Percentiles rank a stretch among this genome's conserved stretches.
Conservation (phyloP, 2,797 vertebrate genomes). For the Fistularia commersonii region DNA sequence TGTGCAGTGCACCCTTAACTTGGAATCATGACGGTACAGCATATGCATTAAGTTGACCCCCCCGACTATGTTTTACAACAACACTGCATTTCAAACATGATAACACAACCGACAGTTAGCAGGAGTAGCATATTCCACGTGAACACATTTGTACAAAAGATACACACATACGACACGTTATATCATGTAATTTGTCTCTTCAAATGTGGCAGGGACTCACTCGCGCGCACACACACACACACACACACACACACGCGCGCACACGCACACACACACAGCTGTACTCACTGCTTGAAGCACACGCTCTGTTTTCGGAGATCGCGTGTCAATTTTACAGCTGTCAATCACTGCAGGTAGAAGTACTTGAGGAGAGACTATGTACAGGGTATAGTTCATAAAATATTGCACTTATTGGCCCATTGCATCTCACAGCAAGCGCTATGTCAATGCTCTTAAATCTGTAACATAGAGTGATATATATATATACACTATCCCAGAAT, state of each 20-base stretch:
- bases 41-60: slow-evolving; percentile 49
- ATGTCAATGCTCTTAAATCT: slow-evolving; percentile 86
- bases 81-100: slow-evolving; percentile 68
- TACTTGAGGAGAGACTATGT: slow-evolving; percentile 83
- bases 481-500: slow-evolving; percentile 63
- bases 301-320: slow-evolving; percentile 14
- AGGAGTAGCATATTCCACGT: slow-evolving; percentile 66
- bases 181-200: slow-evolving; percentile 52
- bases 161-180: slow-evolving; percentile 69
- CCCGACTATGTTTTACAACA: slow-evolving; percentile 66
- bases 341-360: slow-evolving; percentile 62
- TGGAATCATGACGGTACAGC: slow-evolving; percentile 50
- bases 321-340: slow-evolving; percentile 36
- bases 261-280: slow-evolving; percentile 19
- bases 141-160: slow-evolving; percentile 73
- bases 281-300: slow-evolving; percentile 38
- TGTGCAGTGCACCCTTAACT: slow-evolving; percentile 36
- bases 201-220: slow-evolving; percentile 41
- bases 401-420: slow-evolving; percentile 99
- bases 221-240: slow-evolving; percentile 21
- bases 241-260: slow-evolving; percentile 14
- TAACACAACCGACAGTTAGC: slow-evolving; percentile 67
- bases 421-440: slow-evolving; percentile 80
- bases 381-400: slow-evolving; percentile 92
- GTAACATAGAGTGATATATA: slow-evolving; percentile 72